Conservation (phyloP, 2,113 vertebrate species). For the Ellobius talpinus region DNA sequence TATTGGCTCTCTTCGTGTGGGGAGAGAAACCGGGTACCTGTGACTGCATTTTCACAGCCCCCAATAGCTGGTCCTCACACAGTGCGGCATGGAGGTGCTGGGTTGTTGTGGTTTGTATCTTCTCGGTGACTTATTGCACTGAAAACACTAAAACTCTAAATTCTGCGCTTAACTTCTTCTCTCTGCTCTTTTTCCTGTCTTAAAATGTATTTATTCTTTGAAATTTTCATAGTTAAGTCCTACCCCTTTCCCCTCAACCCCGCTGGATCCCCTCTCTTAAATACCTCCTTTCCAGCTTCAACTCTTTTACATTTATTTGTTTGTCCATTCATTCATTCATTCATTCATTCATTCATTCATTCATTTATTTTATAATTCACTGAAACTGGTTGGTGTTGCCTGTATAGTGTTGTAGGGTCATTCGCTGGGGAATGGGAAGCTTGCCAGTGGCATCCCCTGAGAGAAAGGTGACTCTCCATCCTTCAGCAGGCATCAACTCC, state of each 20-base stretch:
- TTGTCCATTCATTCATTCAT: not conserved
- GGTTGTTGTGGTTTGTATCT: not conserved
- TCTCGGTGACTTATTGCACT: not conserved
- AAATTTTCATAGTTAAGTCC: not conserved
- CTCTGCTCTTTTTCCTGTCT: not conserved
- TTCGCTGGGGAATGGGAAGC: not conserved
- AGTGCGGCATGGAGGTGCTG: not conserved
- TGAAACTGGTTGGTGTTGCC: not conserved
- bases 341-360: no score
- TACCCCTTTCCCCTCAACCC: no score
- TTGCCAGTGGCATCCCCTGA: no score
- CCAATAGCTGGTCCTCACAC: not conserved
- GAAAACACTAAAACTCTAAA: not conserved
- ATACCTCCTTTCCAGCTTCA: not conserved
- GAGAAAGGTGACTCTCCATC: not conserved
- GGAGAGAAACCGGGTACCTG: not conserved
- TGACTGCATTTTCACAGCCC: not conserved
- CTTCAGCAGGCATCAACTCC: not conserved
- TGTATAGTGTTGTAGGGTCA: not conserved
- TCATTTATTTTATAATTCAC: not conserved
- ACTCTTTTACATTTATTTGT: not conserved
- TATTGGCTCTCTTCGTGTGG: not conserved
- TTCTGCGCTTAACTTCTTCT: not conserved
- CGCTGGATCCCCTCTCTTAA: no score
- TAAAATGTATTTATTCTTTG: not conserved